phyloP scores from a whole-genome alignment of 1,140 invertebrate genomes.

The Paramacrobiotus metropolitanus region DNA sequence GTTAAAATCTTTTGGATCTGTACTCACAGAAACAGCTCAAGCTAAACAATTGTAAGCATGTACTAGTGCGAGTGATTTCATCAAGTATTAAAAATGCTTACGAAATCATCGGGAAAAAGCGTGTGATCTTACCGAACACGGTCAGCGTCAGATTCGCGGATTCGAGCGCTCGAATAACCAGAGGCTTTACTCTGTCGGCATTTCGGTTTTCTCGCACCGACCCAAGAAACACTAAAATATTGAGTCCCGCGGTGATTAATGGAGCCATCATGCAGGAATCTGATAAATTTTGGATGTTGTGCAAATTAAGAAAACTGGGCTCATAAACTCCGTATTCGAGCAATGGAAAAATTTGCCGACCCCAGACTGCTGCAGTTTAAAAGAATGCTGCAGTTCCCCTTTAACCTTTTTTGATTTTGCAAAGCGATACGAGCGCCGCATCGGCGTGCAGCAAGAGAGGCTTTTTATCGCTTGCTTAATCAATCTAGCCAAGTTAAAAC shows the following conservation, averaged over 20 bases:
- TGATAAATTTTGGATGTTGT: too few species aligned
- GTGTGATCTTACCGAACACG: neutral
- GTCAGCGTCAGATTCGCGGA: neutral
- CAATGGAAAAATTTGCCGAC: too few species aligned
- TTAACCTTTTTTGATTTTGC: too few species aligned
- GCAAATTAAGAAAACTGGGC: too few species aligned
- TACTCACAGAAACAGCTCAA: neutral
- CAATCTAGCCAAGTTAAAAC: too few species aligned
- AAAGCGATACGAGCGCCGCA: too few species aligned
- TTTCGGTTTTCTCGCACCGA: conserved; percentile 3
- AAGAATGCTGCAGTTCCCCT: too few species aligned
- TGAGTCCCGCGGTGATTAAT: neutral
- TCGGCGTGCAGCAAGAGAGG: too few species aligned
- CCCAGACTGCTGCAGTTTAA: too few species aligned
- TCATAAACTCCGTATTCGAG: too few species aligned
- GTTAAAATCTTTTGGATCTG: neutral
- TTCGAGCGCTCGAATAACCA: neutral
- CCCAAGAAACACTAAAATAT: neutral
- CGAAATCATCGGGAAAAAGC: neutral
- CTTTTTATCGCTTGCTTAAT: too few species aligned
- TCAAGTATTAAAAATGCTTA: neutral
- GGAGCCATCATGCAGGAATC: neutral
- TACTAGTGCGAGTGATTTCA: too few species aligned
- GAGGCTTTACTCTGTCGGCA: neutral
- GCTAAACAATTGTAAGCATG: neutral